These are phyloP conservation scores for Plotosus lineatus DNA, from an alignment of 2,113 vertebrate species.

Conservation along the genomic window DNA sequence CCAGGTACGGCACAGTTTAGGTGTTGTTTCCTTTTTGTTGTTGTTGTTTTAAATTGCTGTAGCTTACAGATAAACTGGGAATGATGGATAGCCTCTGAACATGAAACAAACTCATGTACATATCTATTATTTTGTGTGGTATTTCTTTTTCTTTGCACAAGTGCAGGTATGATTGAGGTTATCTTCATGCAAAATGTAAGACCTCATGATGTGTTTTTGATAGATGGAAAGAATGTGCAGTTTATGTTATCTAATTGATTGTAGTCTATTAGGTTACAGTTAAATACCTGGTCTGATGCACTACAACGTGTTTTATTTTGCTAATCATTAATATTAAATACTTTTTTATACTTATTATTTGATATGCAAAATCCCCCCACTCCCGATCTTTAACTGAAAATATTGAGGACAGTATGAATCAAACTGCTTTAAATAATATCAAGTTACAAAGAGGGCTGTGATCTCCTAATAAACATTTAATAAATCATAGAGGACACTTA, in stretches of 20 bases:
- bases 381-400: neutral
- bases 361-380: neutral
- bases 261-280: neutral
- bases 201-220: neutral
- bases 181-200: neutral
- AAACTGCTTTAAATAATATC: constrained; percentile 5
- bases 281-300: neutral
- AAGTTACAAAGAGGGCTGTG: neutral
- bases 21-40: neutral
- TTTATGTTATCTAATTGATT: neutral
- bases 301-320: neutral
- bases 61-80: neutral
- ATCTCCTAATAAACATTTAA: neutral
- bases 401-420: neutral
- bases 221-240: neutral
- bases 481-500: neutral
- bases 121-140: neutral
- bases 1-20: neutral
- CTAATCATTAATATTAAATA: neutral
- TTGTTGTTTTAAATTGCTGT: neutral
- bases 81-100: neutral
- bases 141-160: neutral
- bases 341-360: neutral
- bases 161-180: neutral
- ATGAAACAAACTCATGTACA: neutral